A percentile compares a stretch with the other conserved stretches of the same genome.
Conservation (phyloP, 2,797 vertebrate genomes). For the Jordanella pulchra region DNA sequence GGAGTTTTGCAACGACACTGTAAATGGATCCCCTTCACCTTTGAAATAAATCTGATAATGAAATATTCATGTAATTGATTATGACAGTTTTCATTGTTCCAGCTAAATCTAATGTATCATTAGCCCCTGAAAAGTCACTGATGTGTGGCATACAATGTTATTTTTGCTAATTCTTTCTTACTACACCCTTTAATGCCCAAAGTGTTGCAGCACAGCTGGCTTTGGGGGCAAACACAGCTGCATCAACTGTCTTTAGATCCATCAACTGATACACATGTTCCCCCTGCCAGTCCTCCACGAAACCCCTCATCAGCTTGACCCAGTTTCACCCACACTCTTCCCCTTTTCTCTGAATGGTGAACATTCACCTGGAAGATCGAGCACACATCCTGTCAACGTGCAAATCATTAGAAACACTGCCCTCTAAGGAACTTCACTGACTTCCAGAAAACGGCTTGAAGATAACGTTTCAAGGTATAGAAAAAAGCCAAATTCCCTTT, state of each 20-base stretch:
- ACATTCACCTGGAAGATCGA: slow-evolving; percentile 3
- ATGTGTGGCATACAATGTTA: background rate
- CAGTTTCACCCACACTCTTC: background rate
- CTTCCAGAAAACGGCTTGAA: background rate
- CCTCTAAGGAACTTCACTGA: background rate
- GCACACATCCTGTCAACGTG: background rate
- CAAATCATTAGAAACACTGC: slow-evolving; percentile 1
- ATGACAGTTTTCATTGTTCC: background rate
- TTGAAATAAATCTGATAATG: background rate
- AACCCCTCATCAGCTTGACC: slow-evolving; percentile 4
- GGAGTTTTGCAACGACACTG: background rate
- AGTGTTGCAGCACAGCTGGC: slow-evolving; percentile 36
- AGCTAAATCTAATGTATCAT: background rate
- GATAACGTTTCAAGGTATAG: background rate
- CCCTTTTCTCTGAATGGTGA: background rate
- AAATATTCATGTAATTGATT: too few species aligned
- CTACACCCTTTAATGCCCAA: slow-evolving; percentile 30
- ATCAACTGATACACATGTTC: slow-evolving; percentile 24
- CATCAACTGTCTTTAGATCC: slow-evolving; percentile 30
- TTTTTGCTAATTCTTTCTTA: background rate
- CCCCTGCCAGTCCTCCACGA: background rate
- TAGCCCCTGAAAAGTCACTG: background rate
- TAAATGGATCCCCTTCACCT: too few species aligned
- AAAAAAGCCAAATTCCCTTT: background rate
- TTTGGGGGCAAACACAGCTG: slow-evolving; percentile 40